Evolutionary conservation across 2,888 invertebrate species (phyloP), one percentile per base, ranked within the genome.

Genomic region (Platerodrilus igneus): DNA sequence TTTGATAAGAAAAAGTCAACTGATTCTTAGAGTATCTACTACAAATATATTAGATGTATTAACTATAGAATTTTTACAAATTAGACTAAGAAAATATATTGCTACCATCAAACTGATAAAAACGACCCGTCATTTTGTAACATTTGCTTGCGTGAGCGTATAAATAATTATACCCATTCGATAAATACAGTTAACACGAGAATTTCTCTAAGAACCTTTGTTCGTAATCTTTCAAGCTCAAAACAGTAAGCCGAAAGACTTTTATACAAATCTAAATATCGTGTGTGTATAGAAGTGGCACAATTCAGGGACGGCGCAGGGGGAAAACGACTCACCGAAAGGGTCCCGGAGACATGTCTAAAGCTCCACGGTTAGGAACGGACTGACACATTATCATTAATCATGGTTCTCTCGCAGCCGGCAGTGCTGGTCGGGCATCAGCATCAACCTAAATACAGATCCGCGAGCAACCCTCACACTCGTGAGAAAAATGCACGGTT

Each of bases 321-420:
- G 57, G 55, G 55, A n/a, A n/a, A n/a, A n/a, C 49, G 36, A 39
- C 42, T 47, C n/a, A n/a, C n/a, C n/a, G 48, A 35, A 60, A 62
- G 57, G 59, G 62, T 60, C 62, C 60, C 62, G 61, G 63, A 65
- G 65, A 64, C 66, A 65, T 62, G 66, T 66, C 64, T 64, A 66
- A 66, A 66, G 64, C 66, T 67, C 65, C 56, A 64, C 64, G 63
- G 64, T 64, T 64, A 64, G 67, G 62, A 66, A 58, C 63, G 62
- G 58, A 59, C 62, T 66, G 67, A 67, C 68, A 56, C 52, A 54
- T 53, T 49, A 68, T 67, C 68, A 68, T 68, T 68, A 68, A 68
- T 68, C 67, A 67, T 63, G 59, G 54, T 49, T 47, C 50, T 45
- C 61, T 61, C 65, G 61, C 66, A 67, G 66, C 65, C 67, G 66